phyloP scores from a whole-genome alignment of 2,113 vertebrate species.

The Poicephalus gulielmi region DNA sequence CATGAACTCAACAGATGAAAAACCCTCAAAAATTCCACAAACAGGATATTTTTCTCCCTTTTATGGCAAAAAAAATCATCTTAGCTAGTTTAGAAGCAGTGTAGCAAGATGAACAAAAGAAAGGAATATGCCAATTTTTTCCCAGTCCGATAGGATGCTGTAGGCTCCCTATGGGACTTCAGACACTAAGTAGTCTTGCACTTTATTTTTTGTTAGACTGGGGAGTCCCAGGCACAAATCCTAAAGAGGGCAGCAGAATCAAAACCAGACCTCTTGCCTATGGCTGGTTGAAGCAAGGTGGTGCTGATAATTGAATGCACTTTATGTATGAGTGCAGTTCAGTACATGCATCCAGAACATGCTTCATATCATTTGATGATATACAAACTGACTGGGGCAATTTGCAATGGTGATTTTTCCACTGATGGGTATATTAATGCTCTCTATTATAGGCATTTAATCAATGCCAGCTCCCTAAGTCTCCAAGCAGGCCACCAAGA shows the following conservation, averaged over 20 bases:
- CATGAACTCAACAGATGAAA: neutral
- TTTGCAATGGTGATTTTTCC: slow-evolving; percentile 67
- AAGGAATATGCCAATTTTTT: neutral
- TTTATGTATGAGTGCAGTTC: neutral
- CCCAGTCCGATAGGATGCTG: neutral
- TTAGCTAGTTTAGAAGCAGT: neutral
- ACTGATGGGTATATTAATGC: slow-evolving; percentile 77
- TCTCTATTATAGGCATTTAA: slow-evolving; percentile 82
- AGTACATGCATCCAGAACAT: neutral
- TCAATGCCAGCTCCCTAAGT: slow-evolving; percentile 74
- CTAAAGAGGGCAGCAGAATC: slow-evolving; percentile 54
- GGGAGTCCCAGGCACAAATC: neutral
- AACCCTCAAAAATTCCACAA: neutral
- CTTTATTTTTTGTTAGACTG: neutral
- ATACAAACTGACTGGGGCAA: slow-evolving; percentile 39
- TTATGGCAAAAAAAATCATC: neutral
- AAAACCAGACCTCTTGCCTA: neutral
- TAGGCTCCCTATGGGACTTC: neutral
- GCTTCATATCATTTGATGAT: neutral
- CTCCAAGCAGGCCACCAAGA: slow-evolving; percentile 68
- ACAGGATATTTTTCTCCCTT: neutral
- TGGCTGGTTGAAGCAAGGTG: neutral
- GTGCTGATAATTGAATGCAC: slow-evolving; percentile 10
- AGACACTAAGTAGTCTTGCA: neutral
- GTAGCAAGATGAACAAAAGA: neutral